These are phyloP conservation scores for Talpa occidentalis DNA, from an alignment of 2,113 vertebrate species.

Conservation along the genomic window DNA sequence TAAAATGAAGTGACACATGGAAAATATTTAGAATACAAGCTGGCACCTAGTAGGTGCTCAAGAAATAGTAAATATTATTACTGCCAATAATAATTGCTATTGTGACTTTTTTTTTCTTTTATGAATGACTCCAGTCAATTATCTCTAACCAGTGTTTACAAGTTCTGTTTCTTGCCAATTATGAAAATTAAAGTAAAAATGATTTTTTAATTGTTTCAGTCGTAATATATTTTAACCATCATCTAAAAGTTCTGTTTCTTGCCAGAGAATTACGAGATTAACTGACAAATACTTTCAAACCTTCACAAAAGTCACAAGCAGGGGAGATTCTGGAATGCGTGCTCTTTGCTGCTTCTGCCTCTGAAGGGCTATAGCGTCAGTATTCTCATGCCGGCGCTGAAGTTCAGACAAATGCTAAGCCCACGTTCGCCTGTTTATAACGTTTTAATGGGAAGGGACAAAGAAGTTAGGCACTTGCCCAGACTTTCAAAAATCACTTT, in stretches of 20 bases:
- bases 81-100: not conserved
- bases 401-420: not conserved
- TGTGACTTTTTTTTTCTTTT: not conserved
- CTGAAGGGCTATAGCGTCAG: accelerated
- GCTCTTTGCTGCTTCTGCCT: not conserved
- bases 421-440: not conserved
- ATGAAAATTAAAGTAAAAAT: not conserved
- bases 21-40: not conserved
- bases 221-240: not conserved
- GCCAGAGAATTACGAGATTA: not conserved
- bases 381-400: not conserved
- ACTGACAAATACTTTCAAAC: not conserved
- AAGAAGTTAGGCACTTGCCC: slow-evolving; percentile 60
- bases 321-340: not conserved
- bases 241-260: not conserved
- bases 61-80: not conserved
- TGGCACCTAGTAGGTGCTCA: not conserved
- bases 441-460: slow-evolving; percentile 59
- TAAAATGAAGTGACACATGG: not conserved
- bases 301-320: not conserved
- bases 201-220: too few species aligned
- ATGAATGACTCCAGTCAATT: not conserved
- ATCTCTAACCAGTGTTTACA: too few species aligned
- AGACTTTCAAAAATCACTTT: slow-evolving; percentile 67
- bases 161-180: not conserved